A percentile compares a stretch with the other conserved stretches of the same genome.
Conservation (phyloP, 1,140 invertebrate genomes). For the Whitmania pigra region DNA sequence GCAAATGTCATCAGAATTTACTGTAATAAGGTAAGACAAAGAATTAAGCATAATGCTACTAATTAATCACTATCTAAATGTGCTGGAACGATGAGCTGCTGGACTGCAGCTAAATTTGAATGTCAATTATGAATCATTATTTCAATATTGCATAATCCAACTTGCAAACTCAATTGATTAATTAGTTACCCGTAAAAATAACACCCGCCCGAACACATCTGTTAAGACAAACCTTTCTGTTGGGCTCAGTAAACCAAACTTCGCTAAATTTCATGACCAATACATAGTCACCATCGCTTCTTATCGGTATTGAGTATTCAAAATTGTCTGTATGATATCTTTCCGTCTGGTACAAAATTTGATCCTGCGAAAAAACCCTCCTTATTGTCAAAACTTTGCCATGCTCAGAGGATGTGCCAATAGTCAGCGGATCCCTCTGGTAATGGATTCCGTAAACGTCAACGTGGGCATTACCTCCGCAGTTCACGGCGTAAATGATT, state of each 20-base stretch:
- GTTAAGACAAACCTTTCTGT: conserved; percentile 37
- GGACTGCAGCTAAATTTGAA: no score
- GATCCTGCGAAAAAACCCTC: conserved; percentile 39
- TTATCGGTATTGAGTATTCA: conserved; percentile 39
- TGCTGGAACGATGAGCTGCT: no score
- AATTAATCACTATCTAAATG: no score
- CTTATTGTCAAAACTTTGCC: conserved; percentile 39
- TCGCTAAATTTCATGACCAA: conserved; percentile 43
- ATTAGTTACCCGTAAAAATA: no score
- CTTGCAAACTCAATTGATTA: no score
- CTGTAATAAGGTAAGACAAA: no score
- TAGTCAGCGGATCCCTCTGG: conserved; percentile 32
- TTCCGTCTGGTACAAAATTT: conserved; percentile 42
- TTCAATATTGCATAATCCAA: no score
- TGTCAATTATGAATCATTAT: no score
- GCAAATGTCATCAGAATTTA: no score
- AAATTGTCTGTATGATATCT: conserved; percentile 40
- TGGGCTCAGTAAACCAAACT: conserved; percentile 42
- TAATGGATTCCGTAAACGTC: conserved; percentile 40
- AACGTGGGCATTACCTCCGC: conserved; percentile 38
- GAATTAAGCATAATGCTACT: no score
- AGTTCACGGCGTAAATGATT: conserved; percentile 40
- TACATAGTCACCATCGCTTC: conserved; percentile 40
- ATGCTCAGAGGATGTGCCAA: conserved; percentile 39
- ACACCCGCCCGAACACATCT: conserved; percentile 9